Conservation (phyloP, 2,888 invertebrate genomes). For the Limenitis arthemis region DNA sequence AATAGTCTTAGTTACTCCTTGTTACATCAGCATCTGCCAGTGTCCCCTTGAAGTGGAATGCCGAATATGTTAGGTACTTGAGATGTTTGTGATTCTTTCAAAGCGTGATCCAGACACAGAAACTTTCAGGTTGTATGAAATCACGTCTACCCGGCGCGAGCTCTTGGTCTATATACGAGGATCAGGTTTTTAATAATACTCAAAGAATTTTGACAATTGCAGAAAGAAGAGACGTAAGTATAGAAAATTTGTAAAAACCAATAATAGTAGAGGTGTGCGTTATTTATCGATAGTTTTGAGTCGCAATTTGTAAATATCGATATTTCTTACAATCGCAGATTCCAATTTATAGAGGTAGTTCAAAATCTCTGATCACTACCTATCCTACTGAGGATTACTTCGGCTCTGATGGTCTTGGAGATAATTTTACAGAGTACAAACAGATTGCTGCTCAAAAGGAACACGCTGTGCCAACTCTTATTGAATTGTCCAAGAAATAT, state of each 20-base stretch:
- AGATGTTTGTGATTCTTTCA: no score
- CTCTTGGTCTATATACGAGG: conserved; percentile 23
- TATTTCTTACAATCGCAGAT: conserved; percentile 50
- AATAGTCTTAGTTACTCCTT: no score
- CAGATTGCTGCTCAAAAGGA: conserved; percentile 44
- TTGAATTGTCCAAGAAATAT: conserved; percentile 38
- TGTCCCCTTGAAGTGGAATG: no score
- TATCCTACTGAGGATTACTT: conserved; percentile 43
- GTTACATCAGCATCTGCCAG: no score
- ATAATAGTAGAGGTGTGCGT: neutral
- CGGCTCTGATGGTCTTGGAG: conserved; percentile 68
- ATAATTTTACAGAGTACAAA: conserved; percentile 60
- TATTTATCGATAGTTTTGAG: neutral
- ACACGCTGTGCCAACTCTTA: conserved; percentile 71
- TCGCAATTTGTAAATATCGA: neutral
- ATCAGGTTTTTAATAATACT: conserved; percentile 29
- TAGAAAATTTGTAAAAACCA: neutral
- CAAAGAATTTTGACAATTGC: conserved; percentile 31
- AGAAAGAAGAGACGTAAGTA: conserved; percentile 28
- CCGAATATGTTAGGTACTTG: no score
- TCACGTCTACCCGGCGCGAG: neutral
- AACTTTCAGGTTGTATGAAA: neutral
- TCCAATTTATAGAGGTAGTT: conserved; percentile 74
- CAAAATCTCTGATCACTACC: conserved; percentile 42
- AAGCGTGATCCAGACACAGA: no score